Percentiles rank a stretch among this genome's conserved stretches.
Conservation (phyloP, 2,888 invertebrate genomes). For the Dasysyrphus albostriatus region DNA sequence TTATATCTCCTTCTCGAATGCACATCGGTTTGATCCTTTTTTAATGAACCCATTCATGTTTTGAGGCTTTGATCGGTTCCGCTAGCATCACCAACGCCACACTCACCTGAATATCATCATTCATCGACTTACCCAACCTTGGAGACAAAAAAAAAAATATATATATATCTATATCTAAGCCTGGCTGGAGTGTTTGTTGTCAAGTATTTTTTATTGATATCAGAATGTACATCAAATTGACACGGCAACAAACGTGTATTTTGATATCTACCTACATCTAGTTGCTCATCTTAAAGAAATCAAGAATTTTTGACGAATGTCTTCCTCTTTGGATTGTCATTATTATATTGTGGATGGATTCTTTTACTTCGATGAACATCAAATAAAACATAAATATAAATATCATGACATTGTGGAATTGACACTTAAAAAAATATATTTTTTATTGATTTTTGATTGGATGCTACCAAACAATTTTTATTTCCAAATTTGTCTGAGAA, state of each 20-base stretch:
- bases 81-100: slow-evolving; percentile 54
- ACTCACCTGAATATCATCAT: slow-evolving; percentile 67
- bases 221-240: slow-evolving; percentile 54
- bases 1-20: slow-evolving; percentile 51
- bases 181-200: slow-evolving; percentile 50
- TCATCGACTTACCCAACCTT: slow-evolving; percentile 54
- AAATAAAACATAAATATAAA: slow-evolving; percentile 6
- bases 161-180: background rate
- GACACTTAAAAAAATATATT: background rate
- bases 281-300: slow-evolving; percentile 4
- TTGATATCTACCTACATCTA: slow-evolving; percentile 49
- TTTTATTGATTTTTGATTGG: slow-evolving; percentile 6
- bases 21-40: slow-evolving; percentile 75
- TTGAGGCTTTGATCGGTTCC: slow-evolving; percentile 73
- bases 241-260: slow-evolving; percentile 38
- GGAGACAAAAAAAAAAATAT: background rate
- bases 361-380: background rate
- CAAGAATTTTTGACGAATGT: slow-evolving; percentile 28
- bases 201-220: slow-evolving; percentile 67
- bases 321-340: slow-evolving; percentile 19
- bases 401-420: slow-evolving; percentile 1
- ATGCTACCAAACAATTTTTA: background rate
- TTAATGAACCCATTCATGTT: slow-evolving; percentile 76
- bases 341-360: background rate
- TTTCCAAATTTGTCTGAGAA: too few species aligned